Percentiles rank a stretch among this genome's conserved stretches.
Conservation (phyloP, 1,140 invertebrate species). For the Halictus rubicundus region DNA sequence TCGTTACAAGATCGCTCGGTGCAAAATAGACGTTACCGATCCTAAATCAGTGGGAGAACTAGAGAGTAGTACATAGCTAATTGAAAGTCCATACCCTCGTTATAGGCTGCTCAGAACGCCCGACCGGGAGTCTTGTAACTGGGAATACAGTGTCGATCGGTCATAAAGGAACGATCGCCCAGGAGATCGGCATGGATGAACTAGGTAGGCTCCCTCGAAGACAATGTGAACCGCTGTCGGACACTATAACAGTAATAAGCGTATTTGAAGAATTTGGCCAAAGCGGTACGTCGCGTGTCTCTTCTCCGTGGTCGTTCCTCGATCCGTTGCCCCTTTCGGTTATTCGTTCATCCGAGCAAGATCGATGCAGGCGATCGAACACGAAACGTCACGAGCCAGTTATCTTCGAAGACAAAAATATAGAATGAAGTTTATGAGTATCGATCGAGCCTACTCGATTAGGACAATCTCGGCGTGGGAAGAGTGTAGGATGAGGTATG, state of each 20-base stretch:
- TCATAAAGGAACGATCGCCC: not conserved
- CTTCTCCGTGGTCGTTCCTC: not conserved
- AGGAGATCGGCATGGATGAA: not conserved
- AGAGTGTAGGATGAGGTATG: not conserved
- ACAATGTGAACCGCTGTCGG: not conserved
- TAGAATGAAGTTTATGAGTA: constrained; percentile 35
- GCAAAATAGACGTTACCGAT: not conserved
- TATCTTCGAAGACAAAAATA: constrained; percentile 31
- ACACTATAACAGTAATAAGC: constrained; percentile 58
- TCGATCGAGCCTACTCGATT: constrained; percentile 41
- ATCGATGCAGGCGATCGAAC: not conserved
- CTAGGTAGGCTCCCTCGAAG: not conserved
- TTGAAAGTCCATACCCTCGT: not conserved
- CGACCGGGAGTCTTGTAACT: not conserved
- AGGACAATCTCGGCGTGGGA: constrained; percentile 40
- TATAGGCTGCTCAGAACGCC: not conserved
- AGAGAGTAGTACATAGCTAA: not conserved
- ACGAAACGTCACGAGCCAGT: constrained; percentile 19
- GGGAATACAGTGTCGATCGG: not conserved
- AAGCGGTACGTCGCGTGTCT: not conserved
- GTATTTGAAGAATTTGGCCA: constrained; percentile 59
- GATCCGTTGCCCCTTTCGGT: not conserved
- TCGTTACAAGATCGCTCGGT: not conserved
- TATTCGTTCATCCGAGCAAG: not conserved
- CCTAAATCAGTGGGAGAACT: not conserved